phyloP scores from a whole-genome alignment of 2,113 vertebrate species.

The Xenopus laevis region DNA sequence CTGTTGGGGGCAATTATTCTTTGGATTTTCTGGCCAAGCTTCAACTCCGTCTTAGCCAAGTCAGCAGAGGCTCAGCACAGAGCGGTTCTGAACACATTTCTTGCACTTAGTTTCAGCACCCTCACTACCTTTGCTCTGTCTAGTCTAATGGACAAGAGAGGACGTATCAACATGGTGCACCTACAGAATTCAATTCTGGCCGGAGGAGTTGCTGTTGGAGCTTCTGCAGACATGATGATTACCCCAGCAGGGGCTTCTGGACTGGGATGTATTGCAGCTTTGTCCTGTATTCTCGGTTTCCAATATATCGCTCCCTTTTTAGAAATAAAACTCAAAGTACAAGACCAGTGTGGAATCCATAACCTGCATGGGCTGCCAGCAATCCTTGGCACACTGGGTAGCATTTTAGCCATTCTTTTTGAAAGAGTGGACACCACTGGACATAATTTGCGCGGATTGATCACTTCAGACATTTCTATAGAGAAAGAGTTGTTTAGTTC shows the following conservation, averaged over 20 bases:
- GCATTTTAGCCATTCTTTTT: constrained; percentile 60
- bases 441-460: constrained; percentile 59
- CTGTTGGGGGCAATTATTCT: constrained; percentile 74
- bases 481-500: constrained; percentile 52
- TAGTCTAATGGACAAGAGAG: constrained; percentile 63
- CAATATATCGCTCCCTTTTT: constrained; percentile 71
- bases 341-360: constrained; percentile 79
- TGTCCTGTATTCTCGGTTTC: constrained; percentile 71
- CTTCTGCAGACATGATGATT: constrained; percentile 70
- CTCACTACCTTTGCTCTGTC: constrained; percentile 66
- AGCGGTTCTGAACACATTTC: constrained; percentile 70
- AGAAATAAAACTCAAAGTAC: constrained; percentile 55
- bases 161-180: constrained; percentile 69
- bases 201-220: constrained; percentile 71
- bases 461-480: constrained; percentile 41
- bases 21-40: constrained; percentile 84
- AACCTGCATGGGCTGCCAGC: constrained; percentile 77
- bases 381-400: constrained; percentile 67
- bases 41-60: constrained; percentile 66
- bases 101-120: constrained; percentile 65
- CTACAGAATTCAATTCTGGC: constrained; percentile 80
- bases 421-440: constrained; percentile 56
- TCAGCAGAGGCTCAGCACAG: constrained; percentile 66
- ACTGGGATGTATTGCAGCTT: constrained; percentile 70
- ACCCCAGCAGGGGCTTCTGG: constrained; percentile 62